A percentile compares a stretch with the other conserved stretches of the same genome.
Evolutionary conservation across 2,888 invertebrate species (phyloP).

Genomic region (Lydus trimaculatus): DNA sequence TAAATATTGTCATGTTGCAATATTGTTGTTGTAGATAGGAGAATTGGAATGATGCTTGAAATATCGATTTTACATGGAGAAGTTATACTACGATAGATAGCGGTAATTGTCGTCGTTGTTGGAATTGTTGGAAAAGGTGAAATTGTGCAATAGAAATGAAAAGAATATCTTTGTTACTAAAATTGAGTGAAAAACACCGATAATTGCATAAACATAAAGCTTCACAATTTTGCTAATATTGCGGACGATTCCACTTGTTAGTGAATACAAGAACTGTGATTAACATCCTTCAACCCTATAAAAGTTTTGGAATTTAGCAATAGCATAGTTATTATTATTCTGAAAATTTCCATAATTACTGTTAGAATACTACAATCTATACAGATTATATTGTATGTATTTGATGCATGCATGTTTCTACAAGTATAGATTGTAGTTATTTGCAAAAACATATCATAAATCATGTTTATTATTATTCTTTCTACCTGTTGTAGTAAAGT

Average conservation of each 20-base stretch:
- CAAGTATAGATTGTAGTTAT: neutral
- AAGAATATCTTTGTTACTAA: neutral
- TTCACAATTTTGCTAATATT: no score
- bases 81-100: neutral
- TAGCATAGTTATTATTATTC: no score
- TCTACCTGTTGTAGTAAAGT: neutral
- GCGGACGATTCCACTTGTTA: no score
- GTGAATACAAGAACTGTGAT: no score
- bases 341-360: no score
- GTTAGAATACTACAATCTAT: neutral
- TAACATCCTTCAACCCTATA: no score
- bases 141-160: constrained; percentile 3
- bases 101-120: neutral
- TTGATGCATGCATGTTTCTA: neutral
- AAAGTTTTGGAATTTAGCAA: no score
- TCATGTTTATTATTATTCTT: neutral
- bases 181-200: no score
- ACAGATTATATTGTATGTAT: neutral
- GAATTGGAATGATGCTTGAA: constrained; percentile 12
- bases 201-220: no score
- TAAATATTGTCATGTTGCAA: constrained; percentile 36
- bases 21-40: no score
- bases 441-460: neutral
- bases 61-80: constrained; percentile 25
- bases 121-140: constrained; percentile 1